phyloP scores from a whole-genome alignment of 2,888 invertebrate species.

The Ormia ochracea region DNA sequence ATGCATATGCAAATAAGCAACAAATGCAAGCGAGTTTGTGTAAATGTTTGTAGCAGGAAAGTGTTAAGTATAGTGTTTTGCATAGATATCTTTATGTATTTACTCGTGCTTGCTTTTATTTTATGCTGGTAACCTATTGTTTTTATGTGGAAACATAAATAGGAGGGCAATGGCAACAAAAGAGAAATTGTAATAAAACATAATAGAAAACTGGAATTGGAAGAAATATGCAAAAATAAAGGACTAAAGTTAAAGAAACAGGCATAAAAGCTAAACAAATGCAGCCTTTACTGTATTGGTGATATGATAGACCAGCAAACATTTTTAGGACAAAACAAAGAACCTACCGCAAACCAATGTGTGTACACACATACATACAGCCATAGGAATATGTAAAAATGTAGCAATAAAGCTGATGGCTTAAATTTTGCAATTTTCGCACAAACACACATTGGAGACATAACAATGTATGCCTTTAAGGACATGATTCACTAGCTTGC shows the following conservation, averaged over 20 bases:
- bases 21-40: too few relatives aligned
- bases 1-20: not conserved
- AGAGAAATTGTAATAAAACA: not conserved
- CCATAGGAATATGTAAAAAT: too few relatives aligned
- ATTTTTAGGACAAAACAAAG: not conserved
- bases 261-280: slow-evolving; percentile 22
- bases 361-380: too few relatives aligned
- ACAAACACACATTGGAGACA: too few relatives aligned
- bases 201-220: not conserved
- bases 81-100: slow-evolving; percentile 5
- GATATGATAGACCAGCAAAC: slow-evolving; percentile 14
- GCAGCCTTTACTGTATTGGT: not conserved
- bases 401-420: too few relatives aligned
- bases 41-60: too few relatives aligned
- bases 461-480: too few relatives aligned
- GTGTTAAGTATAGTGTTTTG: not conserved
- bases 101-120: slow-evolving; percentile 29
- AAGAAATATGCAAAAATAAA: slow-evolving; percentile 34
- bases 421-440: too few relatives aligned
- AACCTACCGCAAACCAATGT: not conserved
- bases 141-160: slow-evolving; percentile 5
- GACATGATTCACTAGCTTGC: too few relatives aligned
- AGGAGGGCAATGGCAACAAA: slow-evolving; percentile 36
- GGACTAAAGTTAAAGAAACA: slow-evolving; percentile 51
- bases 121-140: slow-evolving; percentile 61